Evolutionary conservation across 1,140 invertebrate species (phyloP).

Genomic region (Rhagoletis pomonella): DNA sequence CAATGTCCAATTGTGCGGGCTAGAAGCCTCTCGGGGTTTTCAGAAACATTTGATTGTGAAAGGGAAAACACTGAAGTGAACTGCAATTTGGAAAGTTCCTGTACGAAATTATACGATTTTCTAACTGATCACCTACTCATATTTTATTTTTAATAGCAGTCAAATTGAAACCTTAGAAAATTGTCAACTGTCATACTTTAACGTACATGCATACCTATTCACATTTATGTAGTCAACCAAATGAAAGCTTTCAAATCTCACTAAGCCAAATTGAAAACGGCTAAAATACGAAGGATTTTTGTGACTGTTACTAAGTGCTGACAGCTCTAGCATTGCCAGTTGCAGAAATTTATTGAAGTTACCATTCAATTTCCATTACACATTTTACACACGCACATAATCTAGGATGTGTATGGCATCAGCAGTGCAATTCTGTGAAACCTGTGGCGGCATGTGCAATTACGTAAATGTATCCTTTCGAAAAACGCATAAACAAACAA

Average conservation of each 20-base stretch:
- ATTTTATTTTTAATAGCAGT: too few relatives aligned
- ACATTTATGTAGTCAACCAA: neutral
- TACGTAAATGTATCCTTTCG: conserved; percentile 35
- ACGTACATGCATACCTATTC: neutral
- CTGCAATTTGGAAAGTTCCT: too few relatives aligned
- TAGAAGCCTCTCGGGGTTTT: too few relatives aligned
- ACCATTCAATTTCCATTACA: conserved; percentile 16
- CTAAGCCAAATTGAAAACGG: conserved; percentile 3
- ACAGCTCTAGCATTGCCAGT: neutral
- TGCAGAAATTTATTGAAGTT: neutral
- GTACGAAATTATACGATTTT: too few relatives aligned
- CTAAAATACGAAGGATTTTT: neutral
- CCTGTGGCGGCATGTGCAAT: neutral
- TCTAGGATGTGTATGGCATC: too few relatives aligned
- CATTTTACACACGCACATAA: neutral
- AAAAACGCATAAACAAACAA: neutral
- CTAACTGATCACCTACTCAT: too few relatives aligned
- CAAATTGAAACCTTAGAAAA: too few relatives aligned
- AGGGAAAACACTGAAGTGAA: too few relatives aligned
- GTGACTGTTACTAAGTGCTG: neutral
- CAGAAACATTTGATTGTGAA: too few relatives aligned
- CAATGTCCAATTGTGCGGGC: too few relatives aligned
- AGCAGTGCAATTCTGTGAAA: too few relatives aligned
- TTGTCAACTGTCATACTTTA: neutral
- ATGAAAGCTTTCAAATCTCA: neutral